phyloP scores from a whole-genome alignment of 2,113 vertebrate genomes.

The Columba livia region DNA sequence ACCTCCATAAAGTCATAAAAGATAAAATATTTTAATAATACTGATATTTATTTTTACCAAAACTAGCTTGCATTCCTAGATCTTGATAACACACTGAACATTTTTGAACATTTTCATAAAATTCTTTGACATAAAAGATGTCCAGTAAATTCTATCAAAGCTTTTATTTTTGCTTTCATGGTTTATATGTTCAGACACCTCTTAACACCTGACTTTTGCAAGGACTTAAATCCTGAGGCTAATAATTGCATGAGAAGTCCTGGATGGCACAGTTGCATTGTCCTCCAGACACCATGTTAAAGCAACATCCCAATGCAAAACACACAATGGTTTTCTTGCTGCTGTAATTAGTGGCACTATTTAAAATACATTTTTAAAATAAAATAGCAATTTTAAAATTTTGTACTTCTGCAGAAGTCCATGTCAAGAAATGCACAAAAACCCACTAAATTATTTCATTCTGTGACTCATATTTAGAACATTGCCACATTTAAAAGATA shows the following conservation, averaged over 20 bases:
- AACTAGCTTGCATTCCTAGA: not conserved
- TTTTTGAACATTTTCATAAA: not conserved
- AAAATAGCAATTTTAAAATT: not conserved
- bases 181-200: not conserved
- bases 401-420: not conserved
- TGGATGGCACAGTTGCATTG: not conserved
- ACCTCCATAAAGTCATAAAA: not conserved
- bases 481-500: conserved; percentile 1
- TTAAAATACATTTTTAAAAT: not conserved
- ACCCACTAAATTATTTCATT: conserved; percentile 7
- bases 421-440: not conserved
- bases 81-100: not conserved
- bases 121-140: not conserved
- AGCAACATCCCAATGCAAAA: not conserved
- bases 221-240: not conserved
- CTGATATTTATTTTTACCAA: not conserved
- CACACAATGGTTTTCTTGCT: not conserved
- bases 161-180: not conserved
- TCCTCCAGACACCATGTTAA: not conserved
- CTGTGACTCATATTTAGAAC: conserved; percentile 34
- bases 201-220: not conserved
- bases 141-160: not conserved
- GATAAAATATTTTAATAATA: not conserved
- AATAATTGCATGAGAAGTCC: not conserved
- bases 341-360: not conserved